phyloP scores from a whole-genome alignment of 1,140 invertebrate species.

The Trachymyrmex septentrionalis region DNA sequence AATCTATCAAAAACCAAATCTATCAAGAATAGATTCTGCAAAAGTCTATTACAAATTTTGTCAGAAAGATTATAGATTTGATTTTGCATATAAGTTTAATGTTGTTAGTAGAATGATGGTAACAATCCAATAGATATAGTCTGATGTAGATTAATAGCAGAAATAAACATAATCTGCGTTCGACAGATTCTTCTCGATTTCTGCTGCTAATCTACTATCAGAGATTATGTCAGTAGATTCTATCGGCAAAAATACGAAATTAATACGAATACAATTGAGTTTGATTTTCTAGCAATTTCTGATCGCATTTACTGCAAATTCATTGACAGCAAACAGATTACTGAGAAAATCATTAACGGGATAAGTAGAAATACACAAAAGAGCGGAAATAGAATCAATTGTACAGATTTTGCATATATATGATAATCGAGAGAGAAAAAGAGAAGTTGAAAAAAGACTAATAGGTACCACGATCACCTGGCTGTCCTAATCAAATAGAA shows the following conservation, averaged over 20 bases:
- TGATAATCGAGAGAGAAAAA: conserved; percentile 75
- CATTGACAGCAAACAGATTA: neutral
- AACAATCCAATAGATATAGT: neutral
- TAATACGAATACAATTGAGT: neutral
- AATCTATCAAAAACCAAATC: neutral
- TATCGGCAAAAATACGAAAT: neutral
- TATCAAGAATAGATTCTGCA: neutral
- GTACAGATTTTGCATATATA: conserved; percentile 64
- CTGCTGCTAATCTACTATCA: neutral
- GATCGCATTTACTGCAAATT: too few relatives aligned
- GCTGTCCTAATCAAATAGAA: conserved; percentile 85
- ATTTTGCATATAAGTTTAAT: neutral
- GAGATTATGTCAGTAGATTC: neutral
- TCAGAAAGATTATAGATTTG: too few relatives aligned
- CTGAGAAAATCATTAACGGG: conserved; percentile 2
- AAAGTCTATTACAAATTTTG: neutral
- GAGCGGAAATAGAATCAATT: conserved; percentile 54
- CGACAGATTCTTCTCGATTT: neutral
- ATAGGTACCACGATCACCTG: conserved; percentile 79
- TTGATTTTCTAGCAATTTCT: neutral
- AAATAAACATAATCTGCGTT: neutral
- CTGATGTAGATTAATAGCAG: neutral
- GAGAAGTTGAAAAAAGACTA: conserved; percentile 67
- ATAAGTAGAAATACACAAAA: conserved; percentile 49
- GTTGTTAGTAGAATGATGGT: neutral